Evolutionary conservation across 1,140 invertebrate genomes (phyloP).

Genomic region (Cydia splendana): DNA sequence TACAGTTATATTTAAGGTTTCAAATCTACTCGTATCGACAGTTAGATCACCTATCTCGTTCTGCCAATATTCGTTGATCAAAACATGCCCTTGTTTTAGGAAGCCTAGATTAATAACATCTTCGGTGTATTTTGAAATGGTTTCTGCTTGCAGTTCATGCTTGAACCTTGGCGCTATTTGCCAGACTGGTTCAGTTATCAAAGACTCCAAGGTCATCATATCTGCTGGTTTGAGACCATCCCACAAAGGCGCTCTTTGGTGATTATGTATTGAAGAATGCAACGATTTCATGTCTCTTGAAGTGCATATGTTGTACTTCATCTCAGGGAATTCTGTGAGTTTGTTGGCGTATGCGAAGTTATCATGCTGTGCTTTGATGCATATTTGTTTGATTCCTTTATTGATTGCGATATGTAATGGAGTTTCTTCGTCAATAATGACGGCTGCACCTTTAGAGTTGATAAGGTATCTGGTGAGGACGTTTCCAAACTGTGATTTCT

Average conservation of each 20-base stretch:
- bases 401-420: conserved; percentile 91
- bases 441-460: conserved; percentile 90
- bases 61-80: conserved; percentile 93
- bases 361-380: conserved; percentile 87
- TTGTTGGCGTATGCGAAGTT: conserved; percentile 88
- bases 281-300: conserved; percentile 88
- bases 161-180: conserved; percentile 86
- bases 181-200: conserved; percentile 91
- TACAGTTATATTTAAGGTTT: conserved; percentile 87
- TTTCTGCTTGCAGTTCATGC: conserved; percentile 83
- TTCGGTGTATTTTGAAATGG: conserved; percentile 90
- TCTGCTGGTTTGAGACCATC: conserved; percentile 89
- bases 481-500: conserved; percentile 89
- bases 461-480: conserved; percentile 91
- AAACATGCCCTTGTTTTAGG: conserved; percentile 88
- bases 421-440: conserved; percentile 87
- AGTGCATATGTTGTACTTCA: conserved; percentile 93
- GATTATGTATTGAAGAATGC: conserved; percentile 82
- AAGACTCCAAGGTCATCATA: conserved; percentile 85
- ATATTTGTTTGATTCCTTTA: conserved; percentile 83
- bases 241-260: conserved; percentile 87
- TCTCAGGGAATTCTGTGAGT: conserved; percentile 82
- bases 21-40: conserved; percentile 86
- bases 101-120: conserved; percentile 88
- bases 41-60: conserved; percentile 88